Conservation (phyloP, 2,888 invertebrate species). For the Cabera pusaria region DNA sequence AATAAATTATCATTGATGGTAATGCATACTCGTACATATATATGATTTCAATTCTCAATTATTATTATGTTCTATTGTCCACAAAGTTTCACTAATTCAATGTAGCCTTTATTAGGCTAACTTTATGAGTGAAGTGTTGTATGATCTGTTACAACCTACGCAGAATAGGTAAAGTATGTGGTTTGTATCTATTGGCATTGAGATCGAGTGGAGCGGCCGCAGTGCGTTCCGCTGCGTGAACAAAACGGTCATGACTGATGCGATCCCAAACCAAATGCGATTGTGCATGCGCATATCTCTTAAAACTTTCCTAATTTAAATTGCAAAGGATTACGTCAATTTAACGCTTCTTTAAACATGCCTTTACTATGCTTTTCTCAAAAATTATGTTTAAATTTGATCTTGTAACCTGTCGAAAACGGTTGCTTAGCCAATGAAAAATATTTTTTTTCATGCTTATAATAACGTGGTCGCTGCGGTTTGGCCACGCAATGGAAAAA, state of each 20-base stretch:
- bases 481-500: conserved; percentile 22
- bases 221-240: conserved; percentile 50
- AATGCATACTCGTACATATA: too few species aligned
- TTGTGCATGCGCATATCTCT: conserved; percentile 32
- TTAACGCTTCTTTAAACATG: conserved; percentile 7
- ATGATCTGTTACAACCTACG: too few species aligned
- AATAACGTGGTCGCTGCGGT: conserved; percentile 14
- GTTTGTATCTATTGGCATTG: conserved; percentile 47
- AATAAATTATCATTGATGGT: too few species aligned
- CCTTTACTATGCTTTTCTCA: conserved; percentile 2
- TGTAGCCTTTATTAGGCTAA: too few species aligned
- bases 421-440: too few species aligned
- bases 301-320: conserved; percentile 32
- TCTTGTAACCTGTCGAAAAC: too few species aligned
- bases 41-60: too few species aligned
- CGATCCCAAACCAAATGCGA: conserved; percentile 38
- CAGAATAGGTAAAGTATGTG: too few species aligned
- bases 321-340: conserved; percentile 28
- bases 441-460: too few species aligned
- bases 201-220: conserved; percentile 41
- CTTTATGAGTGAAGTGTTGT: too few species aligned
- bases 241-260: conserved; percentile 55
- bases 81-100: conserved; percentile 15
- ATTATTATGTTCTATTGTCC: too few species aligned
- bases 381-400: too few species aligned